A percentile compares a stretch with the other conserved stretches of the same genome.
Conservation (phyloP, 2,797 vertebrate species). For the Iguana delicatissima region DNA sequence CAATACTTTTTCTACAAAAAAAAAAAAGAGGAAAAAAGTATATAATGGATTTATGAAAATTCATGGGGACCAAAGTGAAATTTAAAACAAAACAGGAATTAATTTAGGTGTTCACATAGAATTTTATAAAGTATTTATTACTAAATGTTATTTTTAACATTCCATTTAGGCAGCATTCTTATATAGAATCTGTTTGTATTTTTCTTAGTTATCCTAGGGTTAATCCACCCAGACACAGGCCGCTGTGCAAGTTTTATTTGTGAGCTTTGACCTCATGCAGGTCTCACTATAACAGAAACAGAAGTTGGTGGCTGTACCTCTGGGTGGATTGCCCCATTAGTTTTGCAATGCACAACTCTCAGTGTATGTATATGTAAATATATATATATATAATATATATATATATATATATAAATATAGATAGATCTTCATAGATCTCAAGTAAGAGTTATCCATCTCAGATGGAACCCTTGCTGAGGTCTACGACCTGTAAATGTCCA, state of each 20-base stretch:
- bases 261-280: not conserved
- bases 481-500: constrained; percentile 75
- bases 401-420: constrained; percentile 27
- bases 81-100: constrained; percentile 85
- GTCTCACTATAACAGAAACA: not conserved
- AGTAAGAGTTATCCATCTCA: constrained; percentile 71
- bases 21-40: constrained; percentile 69
- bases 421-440: constrained; percentile 75
- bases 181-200: constrained; percentile 76
- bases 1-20: constrained; percentile 71
- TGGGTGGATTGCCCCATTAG: constrained; percentile 59
- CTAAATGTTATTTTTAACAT: constrained; percentile 87
- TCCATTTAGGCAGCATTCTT: constrained; percentile 86
- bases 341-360: constrained; percentile 78
- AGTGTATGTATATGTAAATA: constrained; percentile 66
- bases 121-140: constrained; percentile 88
- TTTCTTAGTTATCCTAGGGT: constrained; percentile 74
- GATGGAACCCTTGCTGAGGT: constrained; percentile 76
- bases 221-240: not conserved
- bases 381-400: constrained; percentile 47
- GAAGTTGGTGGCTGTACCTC: not conserved
- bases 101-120: constrained; percentile 82
- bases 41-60: constrained; percentile 81
- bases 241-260: not conserved
- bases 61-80: constrained; percentile 85